Conservation (phyloP, 2,113 vertebrate species). For the Rousettus leschenaultii region DNA sequence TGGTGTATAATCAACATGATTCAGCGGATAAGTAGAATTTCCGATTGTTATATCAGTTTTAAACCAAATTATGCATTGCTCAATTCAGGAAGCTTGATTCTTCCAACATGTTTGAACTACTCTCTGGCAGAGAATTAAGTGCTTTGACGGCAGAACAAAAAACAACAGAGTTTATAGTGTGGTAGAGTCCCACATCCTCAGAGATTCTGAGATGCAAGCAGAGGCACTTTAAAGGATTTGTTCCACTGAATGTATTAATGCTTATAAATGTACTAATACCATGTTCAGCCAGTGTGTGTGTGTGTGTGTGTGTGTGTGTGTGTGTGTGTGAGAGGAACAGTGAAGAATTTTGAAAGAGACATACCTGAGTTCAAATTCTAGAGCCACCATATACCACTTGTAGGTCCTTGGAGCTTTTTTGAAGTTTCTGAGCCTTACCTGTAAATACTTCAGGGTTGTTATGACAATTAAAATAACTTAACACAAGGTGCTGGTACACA, state of each 20-base stretch:
- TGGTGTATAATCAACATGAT: conserved; percentile 11
- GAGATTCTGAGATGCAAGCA: neutral
- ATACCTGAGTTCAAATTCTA: neutral
- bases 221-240: neutral
- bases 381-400: neutral
- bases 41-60: conserved; percentile 37
- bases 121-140: conserved; percentile 12
- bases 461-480: neutral
- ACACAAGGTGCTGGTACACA: neutral
- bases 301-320: too few species aligned
- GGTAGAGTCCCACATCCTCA: neutral
- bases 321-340: neutral
- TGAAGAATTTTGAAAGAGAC: conserved; percentile 15
- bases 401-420: neutral
- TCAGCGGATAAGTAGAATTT: conserved; percentile 44
- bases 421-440: neutral
- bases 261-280: neutral
- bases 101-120: conserved; percentile 20
- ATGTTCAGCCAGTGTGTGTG: neutral
- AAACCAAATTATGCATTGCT: conserved; percentile 34
- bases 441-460: neutral
- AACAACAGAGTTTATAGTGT: neutral
- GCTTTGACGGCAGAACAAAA: conserved; percentile 27
- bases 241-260: neutral
- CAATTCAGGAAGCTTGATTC: conserved; percentile 36